Base-by-base conservation (phyloP, 2,797 vertebrate species). In the Etheostoma perlongum region DNA sequence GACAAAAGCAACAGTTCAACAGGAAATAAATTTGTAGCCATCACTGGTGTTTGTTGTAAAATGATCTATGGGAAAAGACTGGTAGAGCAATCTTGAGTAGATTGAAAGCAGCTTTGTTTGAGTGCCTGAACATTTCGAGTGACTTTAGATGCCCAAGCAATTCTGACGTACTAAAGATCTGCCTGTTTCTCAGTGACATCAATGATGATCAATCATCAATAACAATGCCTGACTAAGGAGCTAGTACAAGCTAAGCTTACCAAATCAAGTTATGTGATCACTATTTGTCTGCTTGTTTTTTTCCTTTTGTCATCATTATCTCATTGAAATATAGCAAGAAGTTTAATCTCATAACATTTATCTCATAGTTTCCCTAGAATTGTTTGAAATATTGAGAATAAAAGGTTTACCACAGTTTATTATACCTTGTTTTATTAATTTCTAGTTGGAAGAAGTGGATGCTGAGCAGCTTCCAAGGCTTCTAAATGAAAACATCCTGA, bases 371-470 rank as follows among this genome's bases (percentile, higher is more conserved):
- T 40, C 4, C 42, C 14, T 44, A 15, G 36, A 40, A 40, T 11
- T 40, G 36, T 40, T 40, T 40, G 36, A 18, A 49, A 7, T 11
- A 27, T n/a, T 19, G 23, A 60, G 15, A 49, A 42, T 5, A 14
- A 4, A 47, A 36, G 27, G 3, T 16, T 49, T 5, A 55, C 16
- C 6, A n/a, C 13, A 36, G n/a, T 48, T 2, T 11, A 30, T 23
- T 16, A 18, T 12, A 46, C 27, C 1, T 47, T 36, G 10, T 36
- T 57, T 27, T 1, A 3, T 79, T 72, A 25, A 49, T 74, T 77
- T 83, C 15, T 64, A 95, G 94, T 88, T 79, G 78, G 79, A 89
- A 47, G 92, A 93, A 33, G 90, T 95, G 18, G 76, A 89, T 27
- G 92, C 94, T 16, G 91, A 91, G 73, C 77, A 88, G 44, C 91